phyloP scores from a whole-genome alignment of 2,888 invertebrate species.

The Glaucopsyche alexis region DNA sequence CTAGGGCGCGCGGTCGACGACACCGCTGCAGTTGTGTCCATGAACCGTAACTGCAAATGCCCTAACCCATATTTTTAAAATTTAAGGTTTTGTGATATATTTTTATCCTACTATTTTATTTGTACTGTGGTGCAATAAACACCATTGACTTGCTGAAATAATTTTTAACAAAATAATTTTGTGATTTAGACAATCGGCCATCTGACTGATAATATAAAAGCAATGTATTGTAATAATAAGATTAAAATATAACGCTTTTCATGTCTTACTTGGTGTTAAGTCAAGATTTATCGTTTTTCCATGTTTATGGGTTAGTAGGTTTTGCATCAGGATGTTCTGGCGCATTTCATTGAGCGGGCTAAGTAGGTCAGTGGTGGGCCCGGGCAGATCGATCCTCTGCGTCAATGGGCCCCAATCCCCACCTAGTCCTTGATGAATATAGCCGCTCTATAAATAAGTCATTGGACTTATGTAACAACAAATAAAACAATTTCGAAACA shows the following conservation, averaged over 20 bases:
- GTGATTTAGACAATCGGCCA: no score
- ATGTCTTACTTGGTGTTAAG: no score
- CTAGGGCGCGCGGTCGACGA: constrained; percentile 70
- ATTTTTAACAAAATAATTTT: no score
- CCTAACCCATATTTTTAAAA: constrained; percentile 30
- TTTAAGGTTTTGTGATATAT: neutral
- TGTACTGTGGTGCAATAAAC: no score
- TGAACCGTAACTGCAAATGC: constrained; percentile 33
- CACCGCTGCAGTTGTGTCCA: constrained; percentile 59
- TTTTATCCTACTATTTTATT: no score
- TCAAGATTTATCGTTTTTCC: neutral
- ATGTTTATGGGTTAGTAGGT: constrained; percentile 9
- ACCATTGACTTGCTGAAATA: no score
- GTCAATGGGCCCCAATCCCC: constrained; percentile 53
- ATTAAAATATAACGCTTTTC: no score
- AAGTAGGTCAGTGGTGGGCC: constrained; percentile 67
- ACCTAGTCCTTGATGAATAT: constrained; percentile 41
- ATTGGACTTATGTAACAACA: constrained; percentile 19
- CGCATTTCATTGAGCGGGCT: constrained; percentile 65
- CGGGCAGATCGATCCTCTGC: constrained; percentile 64
- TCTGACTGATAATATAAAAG: no score
- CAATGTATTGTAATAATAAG: no score
- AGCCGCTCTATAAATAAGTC: constrained; percentile 58
- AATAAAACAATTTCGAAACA: neutral
- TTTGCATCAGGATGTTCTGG: constrained; percentile 41